Evolutionary conservation across 2,113 vertebrate genomes (phyloP), one percentile per base, ranked within the genome.

Genomic region (Salminus brasiliensis): DNA sequence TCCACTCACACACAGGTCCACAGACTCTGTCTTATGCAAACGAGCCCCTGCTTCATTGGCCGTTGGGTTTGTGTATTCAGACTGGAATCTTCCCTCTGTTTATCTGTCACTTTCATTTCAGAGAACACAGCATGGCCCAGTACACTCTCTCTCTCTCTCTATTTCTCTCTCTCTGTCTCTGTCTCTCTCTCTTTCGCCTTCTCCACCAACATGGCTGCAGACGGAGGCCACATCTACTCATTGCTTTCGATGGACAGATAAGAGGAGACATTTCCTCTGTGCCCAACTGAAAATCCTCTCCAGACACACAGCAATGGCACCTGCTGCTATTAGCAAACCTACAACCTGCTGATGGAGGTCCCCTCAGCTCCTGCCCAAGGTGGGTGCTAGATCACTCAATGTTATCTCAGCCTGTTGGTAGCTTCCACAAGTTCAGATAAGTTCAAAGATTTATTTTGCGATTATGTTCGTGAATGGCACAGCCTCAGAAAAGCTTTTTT

Each of bases 1-100:
- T 89, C 89, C 72, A 34, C 73, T 91, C 89, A 90, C 88, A 86
- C 83, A 74, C n/a, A 75, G 32, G 65, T 79, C 45, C 52, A 69
- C 83, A 84, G 85, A 27, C 89, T 85, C 85, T 85, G 86, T 85
- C 81, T 87, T 75, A 90, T 90, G 88, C 83, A 90, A 91, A 91
- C 88, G 59, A 73, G 73, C 47, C 21, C 11, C 57, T 18, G 32
- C 29, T 65, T 53, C 49, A 55, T 23, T 30, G 34, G 53, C 29
- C 53, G 32, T 59, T 41, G 32, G 62, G 60, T 53, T 72, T 32
- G 32, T 32, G 57, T 65, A 49, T 70, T 74, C 66, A 79, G 55
- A 65, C 55, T 53, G 76, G 69, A 80, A 76, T 69, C 59, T 72
- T 65, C 66, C 73, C 66, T 70, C 63, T 80, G 74, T 81, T 75